phyloP scores from a whole-genome alignment of 2,888 invertebrate species.

The Monochamus alternatus region DNA sequence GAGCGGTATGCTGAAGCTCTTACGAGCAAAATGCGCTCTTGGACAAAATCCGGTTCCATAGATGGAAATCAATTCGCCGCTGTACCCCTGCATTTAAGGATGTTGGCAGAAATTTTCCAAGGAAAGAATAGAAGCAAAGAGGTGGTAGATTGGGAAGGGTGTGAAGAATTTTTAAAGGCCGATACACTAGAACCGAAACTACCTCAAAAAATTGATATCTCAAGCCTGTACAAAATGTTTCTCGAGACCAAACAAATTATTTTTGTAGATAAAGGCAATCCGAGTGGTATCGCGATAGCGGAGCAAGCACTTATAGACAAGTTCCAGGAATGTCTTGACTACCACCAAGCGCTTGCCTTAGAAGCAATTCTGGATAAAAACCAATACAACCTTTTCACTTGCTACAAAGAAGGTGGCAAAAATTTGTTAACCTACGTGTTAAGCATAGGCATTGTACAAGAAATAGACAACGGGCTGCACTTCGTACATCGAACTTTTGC shows the following conservation, averaged over 20 bases:
- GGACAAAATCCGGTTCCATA: neutral
- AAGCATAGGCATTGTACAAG: constrained; percentile 6
- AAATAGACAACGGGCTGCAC: constrained; percentile 5
- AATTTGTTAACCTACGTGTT: neutral
- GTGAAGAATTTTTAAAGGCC: constrained; percentile 21
- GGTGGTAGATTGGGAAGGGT: constrained; percentile 20
- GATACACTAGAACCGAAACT: neutral
- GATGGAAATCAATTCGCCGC: neutral
- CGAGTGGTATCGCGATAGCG: neutral
- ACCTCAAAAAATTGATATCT: neutral
- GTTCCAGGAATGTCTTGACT: neutral
- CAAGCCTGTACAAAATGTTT: constrained; percentile 26
- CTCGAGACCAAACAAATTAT: constrained; percentile 9
- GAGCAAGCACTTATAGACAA: neutral
- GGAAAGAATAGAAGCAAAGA: neutral
- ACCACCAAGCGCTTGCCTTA: neutral
- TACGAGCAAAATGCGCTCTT: neutral
- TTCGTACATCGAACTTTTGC: constrained; percentile 14
- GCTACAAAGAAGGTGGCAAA: neutral
- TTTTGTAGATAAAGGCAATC: constrained; percentile 9
- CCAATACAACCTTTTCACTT: neutral
- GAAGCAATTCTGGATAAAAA: neutral
- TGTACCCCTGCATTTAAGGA: neutral
- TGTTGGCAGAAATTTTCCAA: constrained; percentile 33
- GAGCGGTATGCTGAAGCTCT: constrained; percentile 6